Base-by-base conservation (phyloP, 2,888 invertebrate species). In the Empis stercorea region DNA sequence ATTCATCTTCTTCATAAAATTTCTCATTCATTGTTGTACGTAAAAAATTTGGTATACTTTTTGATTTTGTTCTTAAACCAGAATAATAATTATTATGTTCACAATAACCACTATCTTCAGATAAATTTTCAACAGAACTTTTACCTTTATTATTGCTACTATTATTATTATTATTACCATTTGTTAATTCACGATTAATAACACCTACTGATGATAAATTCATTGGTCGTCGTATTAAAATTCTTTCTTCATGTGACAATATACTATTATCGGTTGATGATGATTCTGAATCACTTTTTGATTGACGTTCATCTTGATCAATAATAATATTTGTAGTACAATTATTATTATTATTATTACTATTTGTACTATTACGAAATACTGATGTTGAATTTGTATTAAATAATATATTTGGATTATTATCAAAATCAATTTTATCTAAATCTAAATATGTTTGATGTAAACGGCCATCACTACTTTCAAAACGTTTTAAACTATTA, bases 91-190 rank as follows among this genome's bases (percentile, higher is more conserved):
- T 36, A n/a, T 47, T 43, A 43, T 53, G 49, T 54, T 84, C 84
- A 60, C 83, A 77, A 67, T 82, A 84, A 46, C 85, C 85, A 58
- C 84, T 84, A 66, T 86, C 85, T 65, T 86, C 85, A 60, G 84
- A 84, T 54, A 86, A 72, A 73, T 85, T 85, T 63, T 86, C 85
- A 17, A 79, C 79, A 41, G 84, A 84, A 57, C 78, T 77, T 57
- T 78, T 79, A 32, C 60, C 47, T 17, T 51, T 51, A 41, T 48
- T 48, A 32, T 34, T 48, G 3, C 34, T 43, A 41, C 47, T 32
- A 27, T 51, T 47, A 37, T 49, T 46, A 15, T 40, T 43, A 10
- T 27, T 34, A 20, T 43, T 43, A 37, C 30, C 17, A 34, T 13
- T n/a, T 32, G 32, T 13, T 32, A 5, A 20, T n/a, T 20, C 20